phyloP scores from a whole-genome alignment of 1,140 invertebrate genomes.

The Tetramorium simillimum region DNA sequence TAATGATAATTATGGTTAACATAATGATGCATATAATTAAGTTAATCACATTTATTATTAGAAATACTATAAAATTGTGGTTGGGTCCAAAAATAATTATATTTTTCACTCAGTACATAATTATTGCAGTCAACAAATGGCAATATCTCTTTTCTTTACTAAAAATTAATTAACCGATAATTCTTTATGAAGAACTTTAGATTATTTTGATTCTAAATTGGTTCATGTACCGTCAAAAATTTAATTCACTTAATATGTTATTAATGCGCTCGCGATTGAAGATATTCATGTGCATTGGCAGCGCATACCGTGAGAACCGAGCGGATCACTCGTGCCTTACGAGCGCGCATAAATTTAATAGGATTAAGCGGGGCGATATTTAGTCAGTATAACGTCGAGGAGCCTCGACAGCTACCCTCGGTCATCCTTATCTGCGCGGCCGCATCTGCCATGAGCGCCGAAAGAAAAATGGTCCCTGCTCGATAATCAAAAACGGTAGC shows the following conservation, averaged over 20 bases:
- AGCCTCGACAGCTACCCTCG: conserved; percentile 76
- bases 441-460: conserved; percentile 68
- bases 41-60: no score
- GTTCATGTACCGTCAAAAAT: not conserved
- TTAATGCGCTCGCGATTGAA: not conserved
- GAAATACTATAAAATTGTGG: no score
- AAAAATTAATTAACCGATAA: no score
- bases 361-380: conserved; percentile 75
- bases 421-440: conserved; percentile 76
- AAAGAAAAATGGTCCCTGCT: conserved; percentile 75
- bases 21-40: no score
- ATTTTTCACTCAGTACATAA: no score
- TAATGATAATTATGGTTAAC: no score
- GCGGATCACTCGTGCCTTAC: conserved; percentile 48
- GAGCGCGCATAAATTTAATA: conserved; percentile 69
- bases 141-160: not conserved
- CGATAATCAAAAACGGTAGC: conserved; percentile 78
- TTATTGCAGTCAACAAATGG: not conserved
- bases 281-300: not conserved
- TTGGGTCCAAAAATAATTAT: no score
- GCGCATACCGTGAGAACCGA: conserved; percentile 41
- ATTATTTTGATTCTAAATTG: not conserved
- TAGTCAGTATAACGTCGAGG: conserved; percentile 76
- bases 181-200: not conserved
- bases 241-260: not conserved